phyloP scores from a whole-genome alignment of 2,888 invertebrate species.

The Drosophila stalkeri region DNA sequence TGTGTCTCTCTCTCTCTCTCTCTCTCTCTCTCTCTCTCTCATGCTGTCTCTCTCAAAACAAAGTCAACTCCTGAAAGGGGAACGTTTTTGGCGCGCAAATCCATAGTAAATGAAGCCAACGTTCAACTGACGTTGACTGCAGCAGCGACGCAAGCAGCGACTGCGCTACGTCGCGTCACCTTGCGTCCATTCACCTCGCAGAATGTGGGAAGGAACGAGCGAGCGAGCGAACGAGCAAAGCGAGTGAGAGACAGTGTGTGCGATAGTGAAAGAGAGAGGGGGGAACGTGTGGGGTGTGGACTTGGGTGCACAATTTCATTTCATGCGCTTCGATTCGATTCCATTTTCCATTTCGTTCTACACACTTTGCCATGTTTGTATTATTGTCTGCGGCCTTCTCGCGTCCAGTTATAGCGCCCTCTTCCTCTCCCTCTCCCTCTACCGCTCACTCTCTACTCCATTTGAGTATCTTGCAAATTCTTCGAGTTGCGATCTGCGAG shows the following conservation, averaged over 20 bases:
- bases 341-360: constrained; percentile 77
- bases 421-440: background rate
- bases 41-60: constrained; percentile 48
- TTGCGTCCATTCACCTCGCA: constrained; percentile 79
- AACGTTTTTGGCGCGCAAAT: constrained; percentile 75
- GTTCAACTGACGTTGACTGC: constrained; percentile 51
- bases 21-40: constrained; percentile 20
- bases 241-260: background rate
- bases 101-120: constrained; percentile 51
- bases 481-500: constrained; percentile 58
- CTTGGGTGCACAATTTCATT: constrained; percentile 46
- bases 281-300: background rate
- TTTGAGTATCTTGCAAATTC: constrained; percentile 51
- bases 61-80: constrained; percentile 69
- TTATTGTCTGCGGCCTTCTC: constrained; percentile 61
- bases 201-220: constrained; percentile 42
- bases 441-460: background rate
- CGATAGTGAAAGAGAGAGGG: background rate
- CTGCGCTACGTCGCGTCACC: constrained; percentile 58
- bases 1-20: constrained; percentile 32
- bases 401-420: constrained; percentile 45
- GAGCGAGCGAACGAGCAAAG: constrained; percentile 17
- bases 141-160: constrained; percentile 30
- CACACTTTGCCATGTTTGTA: constrained; percentile 50
- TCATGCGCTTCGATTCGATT: constrained; percentile 72